Percentiles rank a stretch among this genome's conserved stretches.
Conservation (phyloP, 2,888 invertebrate species). For the Nephrocerus scutellatus region DNA sequence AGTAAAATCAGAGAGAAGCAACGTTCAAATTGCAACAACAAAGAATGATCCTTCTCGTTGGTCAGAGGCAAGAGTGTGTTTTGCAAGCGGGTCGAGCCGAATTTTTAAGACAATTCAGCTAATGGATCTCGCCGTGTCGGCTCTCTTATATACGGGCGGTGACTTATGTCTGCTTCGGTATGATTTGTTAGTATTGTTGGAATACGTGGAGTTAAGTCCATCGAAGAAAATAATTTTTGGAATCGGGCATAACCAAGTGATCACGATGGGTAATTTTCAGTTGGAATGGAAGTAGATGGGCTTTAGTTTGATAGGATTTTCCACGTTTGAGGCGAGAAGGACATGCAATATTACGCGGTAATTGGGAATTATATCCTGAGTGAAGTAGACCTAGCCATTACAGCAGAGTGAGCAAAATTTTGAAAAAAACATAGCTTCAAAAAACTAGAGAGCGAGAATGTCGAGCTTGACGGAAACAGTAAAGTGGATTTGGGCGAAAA, state of each 20-base stretch:
- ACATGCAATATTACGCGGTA: background rate
- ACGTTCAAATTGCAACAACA: background rate
- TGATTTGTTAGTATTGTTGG: background rate
- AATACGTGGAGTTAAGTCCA: background rate
- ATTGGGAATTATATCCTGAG: constrained; percentile 2
- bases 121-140: background rate
- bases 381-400: background rate
- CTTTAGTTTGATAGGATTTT: background rate
- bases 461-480: background rate
- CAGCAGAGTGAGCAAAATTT: background rate
- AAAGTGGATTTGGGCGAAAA: background rate
- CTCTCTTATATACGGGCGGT: no score
- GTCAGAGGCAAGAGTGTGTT: constrained; percentile 1
- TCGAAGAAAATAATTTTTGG: background rate
- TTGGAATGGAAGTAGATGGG: background rate
- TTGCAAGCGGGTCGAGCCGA: background rate
- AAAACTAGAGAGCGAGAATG: background rate
- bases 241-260: background rate
- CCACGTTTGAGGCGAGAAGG: background rate
- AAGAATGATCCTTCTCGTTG: background rate
- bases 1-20: background rate
- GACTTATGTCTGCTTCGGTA: background rate
- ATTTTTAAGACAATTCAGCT: no score
- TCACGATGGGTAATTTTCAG: background rate
- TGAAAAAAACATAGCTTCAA: background rate